These are phyloP conservation scores for Polydrusus cervinus DNA, from an alignment of 2,888 invertebrate species.

Conservation along the genomic window DNA sequence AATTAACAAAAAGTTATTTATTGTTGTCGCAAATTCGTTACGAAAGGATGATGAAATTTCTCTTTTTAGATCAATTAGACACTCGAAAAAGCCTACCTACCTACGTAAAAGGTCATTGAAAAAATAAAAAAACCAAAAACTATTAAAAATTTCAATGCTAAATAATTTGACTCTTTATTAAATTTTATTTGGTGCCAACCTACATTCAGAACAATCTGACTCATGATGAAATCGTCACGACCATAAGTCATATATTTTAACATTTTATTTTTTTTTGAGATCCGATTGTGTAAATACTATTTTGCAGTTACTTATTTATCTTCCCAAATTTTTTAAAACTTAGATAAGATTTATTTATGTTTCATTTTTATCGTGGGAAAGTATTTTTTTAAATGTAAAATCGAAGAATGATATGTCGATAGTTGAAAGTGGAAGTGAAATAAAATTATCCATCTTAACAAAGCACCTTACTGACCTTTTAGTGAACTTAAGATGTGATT, in stretches of 20 bases:
- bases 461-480: too few species aligned
- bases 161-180: slow-evolving; percentile 27
- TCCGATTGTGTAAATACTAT: slow-evolving; percentile 16
- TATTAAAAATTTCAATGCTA: slow-evolving; percentile 45
- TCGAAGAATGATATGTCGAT: too few species aligned
- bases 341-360: slow-evolving; percentile 47
- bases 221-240: slow-evolving; percentile 22
- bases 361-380: slow-evolving; percentile 26
- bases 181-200: slow-evolving; percentile 42
- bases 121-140: slow-evolving; percentile 44
- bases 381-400: neutral
- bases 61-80: slow-evolving; percentile 37
- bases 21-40: slow-evolving; percentile 25
- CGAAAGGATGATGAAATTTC: slow-evolving; percentile 34
- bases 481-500: too few species aligned
- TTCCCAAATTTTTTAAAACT: slow-evolving; percentile 31
- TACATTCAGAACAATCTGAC: slow-evolving; percentile 49
- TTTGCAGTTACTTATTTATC: slow-evolving; percentile 26
- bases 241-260: slow-evolving; percentile 6
- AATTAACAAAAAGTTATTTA: slow-evolving; percentile 30
- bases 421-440: too few species aligned
- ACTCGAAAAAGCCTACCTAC: slow-evolving; percentile 30
- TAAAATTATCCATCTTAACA: too few species aligned
- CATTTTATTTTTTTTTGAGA: slow-evolving; percentile 24
- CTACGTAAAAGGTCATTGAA: slow-evolving; percentile 44